Percentiles rank a stretch among this genome's conserved stretches.
These are phyloP conservation scores for Augiades crinisus DNA, from an alignment of 2,888 invertebrate genomes.

Conservation along the genomic window DNA sequence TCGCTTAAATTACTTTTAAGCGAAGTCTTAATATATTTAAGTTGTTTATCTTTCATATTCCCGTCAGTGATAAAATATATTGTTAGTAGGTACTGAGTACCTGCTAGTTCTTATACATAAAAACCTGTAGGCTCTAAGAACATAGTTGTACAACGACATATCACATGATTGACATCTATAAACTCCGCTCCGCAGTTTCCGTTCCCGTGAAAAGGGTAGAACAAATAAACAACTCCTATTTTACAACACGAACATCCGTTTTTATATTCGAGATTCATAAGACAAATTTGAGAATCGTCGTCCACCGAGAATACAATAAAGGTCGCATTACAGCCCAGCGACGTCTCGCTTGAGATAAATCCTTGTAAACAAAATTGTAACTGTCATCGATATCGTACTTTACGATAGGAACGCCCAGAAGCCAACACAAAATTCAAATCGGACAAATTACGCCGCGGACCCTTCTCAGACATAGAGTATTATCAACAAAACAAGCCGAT, in stretches of 20 bases:
- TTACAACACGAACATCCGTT: too few relatives aligned
- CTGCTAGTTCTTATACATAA: too few relatives aligned
- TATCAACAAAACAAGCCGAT: slow-evolving; percentile 1
- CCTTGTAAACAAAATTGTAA: slow-evolving; percentile 71
- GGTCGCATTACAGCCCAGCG: slow-evolving; percentile 36
- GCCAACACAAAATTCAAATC: slow-evolving; percentile 62
- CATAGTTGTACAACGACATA: too few relatives aligned
- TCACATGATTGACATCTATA: too few relatives aligned
- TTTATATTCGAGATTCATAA: background rate
- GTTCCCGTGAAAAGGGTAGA: too few relatives aligned
- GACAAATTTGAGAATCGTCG: background rate
- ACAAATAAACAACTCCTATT: too few relatives aligned
- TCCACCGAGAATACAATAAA: slow-evolving; percentile 28
- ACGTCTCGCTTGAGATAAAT: slow-evolving; percentile 52
- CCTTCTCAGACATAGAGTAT: slow-evolving; percentile 50
- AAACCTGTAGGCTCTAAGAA: too few relatives aligned
- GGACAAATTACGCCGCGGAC: slow-evolving; percentile 58
- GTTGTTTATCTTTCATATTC: too few relatives aligned
- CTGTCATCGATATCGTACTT: slow-evolving; percentile 69
- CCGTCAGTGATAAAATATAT: slow-evolving; percentile 8
- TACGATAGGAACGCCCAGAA: slow-evolving; percentile 59
- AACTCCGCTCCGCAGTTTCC: too few relatives aligned
- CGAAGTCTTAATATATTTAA: too few relatives aligned
- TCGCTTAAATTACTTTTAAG: too few relatives aligned
- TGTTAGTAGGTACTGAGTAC: too few relatives aligned